Evolutionary conservation across 2,888 invertebrate genomes (phyloP).

Genomic region (Corythucha ciliata): DNA sequence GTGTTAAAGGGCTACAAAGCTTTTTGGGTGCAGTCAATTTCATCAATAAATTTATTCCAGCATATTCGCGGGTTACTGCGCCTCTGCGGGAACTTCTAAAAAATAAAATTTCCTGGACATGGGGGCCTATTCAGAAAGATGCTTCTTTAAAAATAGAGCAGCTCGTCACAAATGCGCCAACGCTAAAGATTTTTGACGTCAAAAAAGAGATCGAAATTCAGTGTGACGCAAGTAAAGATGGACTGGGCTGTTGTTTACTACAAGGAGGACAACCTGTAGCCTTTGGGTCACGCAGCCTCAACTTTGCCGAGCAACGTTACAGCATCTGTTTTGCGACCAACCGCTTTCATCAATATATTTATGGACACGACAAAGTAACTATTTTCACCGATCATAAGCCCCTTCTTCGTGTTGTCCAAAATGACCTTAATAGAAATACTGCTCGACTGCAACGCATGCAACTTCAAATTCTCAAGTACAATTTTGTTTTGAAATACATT

Average conservation of each 20-base stretch:
- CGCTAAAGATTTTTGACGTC: constrained; percentile 23
- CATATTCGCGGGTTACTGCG: constrained; percentile 15
- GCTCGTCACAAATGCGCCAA: constrained; percentile 21
- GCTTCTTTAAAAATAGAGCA: constrained; percentile 21
- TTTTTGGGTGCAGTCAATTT: constrained; percentile 11
- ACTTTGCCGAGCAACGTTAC: constrained; percentile 23
- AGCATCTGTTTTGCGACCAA: constrained; percentile 16
- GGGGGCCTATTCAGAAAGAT: constrained; percentile 4
- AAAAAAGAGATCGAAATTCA: constrained; percentile 20
- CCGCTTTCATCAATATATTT: constrained; percentile 14
- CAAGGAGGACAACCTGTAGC: constrained; percentile 26
- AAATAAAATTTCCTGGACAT: constrained; percentile 2
- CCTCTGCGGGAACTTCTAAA: constrained; percentile 24
- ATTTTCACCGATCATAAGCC: constrained; percentile 15
- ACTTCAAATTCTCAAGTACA: constrained; percentile 5
- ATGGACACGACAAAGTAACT: too few relatives aligned
- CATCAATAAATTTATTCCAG: constrained; percentile 13
- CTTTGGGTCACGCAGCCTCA: constrained; percentile 25
- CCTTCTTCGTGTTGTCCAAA: constrained; percentile 7
- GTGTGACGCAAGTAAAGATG: constrained; percentile 26
- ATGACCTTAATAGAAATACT: constrained; percentile 15
- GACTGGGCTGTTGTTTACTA: constrained; percentile 24
- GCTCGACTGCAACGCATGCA: constrained; percentile 16
- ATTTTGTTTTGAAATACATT: constrained; percentile 6
- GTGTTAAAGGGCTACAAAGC: constrained; percentile 2